Evolutionary conservation across 2,113 vertebrate species (phyloP), one percentile per base, ranked within the genome.

Genomic region (Zosterops lateralis): DNA sequence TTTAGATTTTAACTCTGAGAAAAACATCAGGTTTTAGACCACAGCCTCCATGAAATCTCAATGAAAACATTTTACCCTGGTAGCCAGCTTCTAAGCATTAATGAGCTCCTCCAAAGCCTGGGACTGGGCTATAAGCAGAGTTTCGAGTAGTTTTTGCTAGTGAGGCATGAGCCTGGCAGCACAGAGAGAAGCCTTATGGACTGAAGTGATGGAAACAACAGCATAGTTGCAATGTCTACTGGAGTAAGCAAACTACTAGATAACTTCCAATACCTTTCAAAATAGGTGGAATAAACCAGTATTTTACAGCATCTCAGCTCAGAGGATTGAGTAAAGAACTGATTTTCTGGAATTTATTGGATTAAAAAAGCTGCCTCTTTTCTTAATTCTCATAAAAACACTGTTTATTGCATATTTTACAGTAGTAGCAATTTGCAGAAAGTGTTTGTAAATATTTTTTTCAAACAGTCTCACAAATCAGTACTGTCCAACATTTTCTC

Each of bases 211-310:
- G 25, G 80, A 95, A 85, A 34, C 14, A 34, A 2, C 26, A 40
- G 6, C 32, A 57, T 0, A 0, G 9, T 29, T n/a, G 8, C 24
- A 81, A 51, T n/a, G 54, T 22, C 12, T 64, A 6, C 10, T 19
- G 36, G 44, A 84, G 57, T 38, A 15, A 84, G 36, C 3, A 87
- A 92, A 78, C 25, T 36, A 14, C 56, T 17, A 32, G 51, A 26
- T 26, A 34, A n/a, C 17, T 89, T 78, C 32, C 31, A 60, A 21
- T 26, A 38, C 8, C 21, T 87, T 81, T 65, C 47, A 64, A 71
- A 60, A 67, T 3, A 68, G 15, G 22, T 64, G 58, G 18, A 60
- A 36, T 4, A 80, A 72, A 56, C 15, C 12, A 36, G 3, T 58
- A 51, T 48, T 75, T 71, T 68, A 57, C 42, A 76, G 29, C 12